Percentiles rank a stretch among this genome's conserved stretches.
These are phyloP conservation scores for Apodemia duryi DNA, from an alignment of 2,888 invertebrate species.

Conservation along the genomic window DNA sequence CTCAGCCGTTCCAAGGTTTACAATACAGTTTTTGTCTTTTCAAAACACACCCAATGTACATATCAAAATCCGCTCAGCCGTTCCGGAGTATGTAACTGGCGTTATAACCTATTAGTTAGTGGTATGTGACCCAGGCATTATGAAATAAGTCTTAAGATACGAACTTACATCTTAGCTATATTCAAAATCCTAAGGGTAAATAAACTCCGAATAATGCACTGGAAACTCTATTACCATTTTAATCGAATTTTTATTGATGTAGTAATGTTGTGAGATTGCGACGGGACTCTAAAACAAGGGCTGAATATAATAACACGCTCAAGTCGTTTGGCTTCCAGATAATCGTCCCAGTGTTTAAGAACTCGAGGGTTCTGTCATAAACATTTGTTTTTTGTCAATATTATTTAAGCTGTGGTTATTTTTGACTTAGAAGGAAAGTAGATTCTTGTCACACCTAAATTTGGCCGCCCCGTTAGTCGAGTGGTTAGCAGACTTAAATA, in stretches of 20 bases:
- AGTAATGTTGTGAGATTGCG: background rate
- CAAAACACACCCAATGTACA: too few relatives aligned
- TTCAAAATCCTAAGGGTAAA: background rate
- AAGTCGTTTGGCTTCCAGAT: background rate
- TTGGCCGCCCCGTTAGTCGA: too few relatives aligned
- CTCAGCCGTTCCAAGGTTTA: too few relatives aligned
- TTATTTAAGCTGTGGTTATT: background rate
- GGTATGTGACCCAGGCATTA: background rate
- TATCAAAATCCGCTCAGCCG: too few relatives aligned
- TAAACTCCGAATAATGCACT: background rate
- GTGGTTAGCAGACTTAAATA: too few relatives aligned
- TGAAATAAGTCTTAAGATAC: background rate
- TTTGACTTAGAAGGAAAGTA: background rate
- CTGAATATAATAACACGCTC: background rate
- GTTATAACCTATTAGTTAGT: too few relatives aligned
- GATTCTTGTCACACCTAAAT: too few relatives aligned
- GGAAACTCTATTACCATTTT: conserved; percentile 4
- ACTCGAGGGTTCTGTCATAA: background rate
- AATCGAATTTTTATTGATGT: conserved; percentile 5
- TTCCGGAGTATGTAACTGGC: too few relatives aligned
- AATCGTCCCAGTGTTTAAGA: background rate
- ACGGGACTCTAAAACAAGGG: conserved; percentile 3
- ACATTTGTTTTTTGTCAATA: background rate
- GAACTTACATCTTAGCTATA: background rate
- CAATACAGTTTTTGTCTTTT: too few relatives aligned